Evolutionary conservation across 1,140 invertebrate species (phyloP).

Genomic region (Eulimnadia texana): DNA sequence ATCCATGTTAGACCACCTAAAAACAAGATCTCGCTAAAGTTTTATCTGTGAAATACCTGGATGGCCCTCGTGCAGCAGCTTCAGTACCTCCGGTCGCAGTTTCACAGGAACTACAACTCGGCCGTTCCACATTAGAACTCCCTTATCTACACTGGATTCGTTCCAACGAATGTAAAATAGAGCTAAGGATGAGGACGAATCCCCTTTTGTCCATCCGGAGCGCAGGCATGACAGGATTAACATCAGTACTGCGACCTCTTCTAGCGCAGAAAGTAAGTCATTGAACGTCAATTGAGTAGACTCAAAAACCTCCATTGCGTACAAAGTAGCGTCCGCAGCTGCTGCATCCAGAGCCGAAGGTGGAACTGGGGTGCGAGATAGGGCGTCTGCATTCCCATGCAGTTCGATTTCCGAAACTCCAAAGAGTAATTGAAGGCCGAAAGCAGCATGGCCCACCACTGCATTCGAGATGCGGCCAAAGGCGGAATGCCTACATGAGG

Average conservation of each 20-base stretch:
- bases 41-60: constrained; percentile 33
- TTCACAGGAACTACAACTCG: constrained; percentile 27
- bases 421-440: constrained; percentile 27
- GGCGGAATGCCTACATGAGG: constrained; percentile 22
- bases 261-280: background rate
- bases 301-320: background rate
- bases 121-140: constrained; percentile 22
- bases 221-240: background rate
- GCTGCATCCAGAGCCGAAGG: background rate
- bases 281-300: background rate
- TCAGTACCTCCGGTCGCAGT: constrained; percentile 22
- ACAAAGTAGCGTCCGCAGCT: background rate
- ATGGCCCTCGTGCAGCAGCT: constrained; percentile 29
- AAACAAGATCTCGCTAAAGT: constrained; percentile 26
- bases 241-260: background rate
- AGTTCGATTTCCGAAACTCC: constrained; percentile 23
- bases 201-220: background rate
- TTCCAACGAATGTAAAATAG: background rate
- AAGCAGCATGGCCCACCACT: constrained; percentile 29
- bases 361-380: constrained; percentile 20
- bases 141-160: constrained; percentile 13
- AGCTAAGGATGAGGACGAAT: background rate
- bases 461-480: constrained; percentile 25
- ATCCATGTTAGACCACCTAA: constrained; percentile 34
- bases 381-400: constrained; percentile 23